These are phyloP conservation scores for Hylaea fasciaria DNA, from an alignment of 2,888 invertebrate species.

Conservation along the genomic window DNA sequence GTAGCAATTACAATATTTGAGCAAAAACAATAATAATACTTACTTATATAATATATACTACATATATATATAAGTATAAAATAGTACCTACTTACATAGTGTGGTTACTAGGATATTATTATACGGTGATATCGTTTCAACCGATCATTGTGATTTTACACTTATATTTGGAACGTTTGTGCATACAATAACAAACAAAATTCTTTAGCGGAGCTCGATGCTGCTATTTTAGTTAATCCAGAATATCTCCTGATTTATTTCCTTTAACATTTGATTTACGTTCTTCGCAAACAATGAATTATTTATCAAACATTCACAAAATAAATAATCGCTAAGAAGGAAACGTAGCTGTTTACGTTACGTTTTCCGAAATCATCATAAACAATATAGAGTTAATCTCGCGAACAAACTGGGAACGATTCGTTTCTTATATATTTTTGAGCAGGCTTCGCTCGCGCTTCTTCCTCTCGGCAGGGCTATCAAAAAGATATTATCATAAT, in stretches of 20 bases:
- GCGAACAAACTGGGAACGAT: constrained; percentile 18
- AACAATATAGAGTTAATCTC: constrained; percentile 32
- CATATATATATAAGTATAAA: no score
- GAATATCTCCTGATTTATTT: neutral
- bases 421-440: constrained; percentile 11
- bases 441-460: constrained; percentile 13
- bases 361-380: constrained; percentile 25
- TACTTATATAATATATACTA: no score
- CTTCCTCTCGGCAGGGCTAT: constrained; percentile 4
- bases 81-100: no score
- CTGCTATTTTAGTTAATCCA: neutral
- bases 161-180: neutral
- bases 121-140: no score
- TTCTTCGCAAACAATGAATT: constrained; percentile 25
- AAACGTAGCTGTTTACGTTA: constrained; percentile 23
- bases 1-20: no score
- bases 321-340: constrained; percentile 21
- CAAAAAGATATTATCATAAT: constrained; percentile 22
- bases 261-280: constrained; percentile 1
- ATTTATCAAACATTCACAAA: constrained; percentile 26
- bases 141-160: neutral
- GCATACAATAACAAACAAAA: neutral
- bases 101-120: no score
- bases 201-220: neutral
- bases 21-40: no score